These are phyloP conservation scores for Ptychadena robeensis DNA, from an alignment of 2,797 vertebrate genomes.

Conservation along the genomic window DNA sequence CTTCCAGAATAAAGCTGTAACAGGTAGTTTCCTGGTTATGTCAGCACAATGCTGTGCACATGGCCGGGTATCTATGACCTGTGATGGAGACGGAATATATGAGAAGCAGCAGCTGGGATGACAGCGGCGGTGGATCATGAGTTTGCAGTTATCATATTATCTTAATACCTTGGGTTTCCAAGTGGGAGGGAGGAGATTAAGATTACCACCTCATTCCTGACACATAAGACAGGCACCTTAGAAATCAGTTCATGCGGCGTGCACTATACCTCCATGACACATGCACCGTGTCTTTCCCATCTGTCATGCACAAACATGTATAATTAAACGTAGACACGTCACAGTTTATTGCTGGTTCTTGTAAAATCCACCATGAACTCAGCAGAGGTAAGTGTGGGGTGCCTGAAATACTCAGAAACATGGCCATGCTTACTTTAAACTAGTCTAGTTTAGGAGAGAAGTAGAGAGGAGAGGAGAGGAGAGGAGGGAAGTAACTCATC, in stretches of 20 bases:
- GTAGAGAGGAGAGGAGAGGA: too few species aligned
- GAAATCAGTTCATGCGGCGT: neutral
- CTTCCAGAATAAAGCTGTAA: too few species aligned
- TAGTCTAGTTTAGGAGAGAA: too few species aligned
- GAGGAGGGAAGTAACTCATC: too few species aligned
- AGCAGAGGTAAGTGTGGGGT: neutral
- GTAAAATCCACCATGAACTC: neutral
- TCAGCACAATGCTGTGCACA: neutral
- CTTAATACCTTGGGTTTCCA: conserved; percentile 18
- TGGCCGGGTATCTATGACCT: neutral
- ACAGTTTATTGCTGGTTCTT: neutral
- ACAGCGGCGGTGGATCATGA: neutral
- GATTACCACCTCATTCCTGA: conserved; percentile 11
- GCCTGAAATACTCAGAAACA: too few species aligned
- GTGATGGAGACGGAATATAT: neutral
- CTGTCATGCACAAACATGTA: neutral
- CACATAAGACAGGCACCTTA: conserved; percentile 6
- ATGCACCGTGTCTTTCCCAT: neutral
- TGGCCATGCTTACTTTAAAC: too few species aligned
- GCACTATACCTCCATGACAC: neutral
- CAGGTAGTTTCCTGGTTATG: too few species aligned
- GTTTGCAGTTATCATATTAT: conserved; percentile 15
- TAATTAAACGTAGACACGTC: neutral
- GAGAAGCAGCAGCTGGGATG: neutral
- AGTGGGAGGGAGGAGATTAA: conserved; percentile 13